Percentiles rank a stretch among this genome's conserved stretches.
These are phyloP conservation scores for Sarotherodon lohbergeri DNA, from an alignment of 2,113 vertebrate genomes.

Conservation along the genomic window DNA sequence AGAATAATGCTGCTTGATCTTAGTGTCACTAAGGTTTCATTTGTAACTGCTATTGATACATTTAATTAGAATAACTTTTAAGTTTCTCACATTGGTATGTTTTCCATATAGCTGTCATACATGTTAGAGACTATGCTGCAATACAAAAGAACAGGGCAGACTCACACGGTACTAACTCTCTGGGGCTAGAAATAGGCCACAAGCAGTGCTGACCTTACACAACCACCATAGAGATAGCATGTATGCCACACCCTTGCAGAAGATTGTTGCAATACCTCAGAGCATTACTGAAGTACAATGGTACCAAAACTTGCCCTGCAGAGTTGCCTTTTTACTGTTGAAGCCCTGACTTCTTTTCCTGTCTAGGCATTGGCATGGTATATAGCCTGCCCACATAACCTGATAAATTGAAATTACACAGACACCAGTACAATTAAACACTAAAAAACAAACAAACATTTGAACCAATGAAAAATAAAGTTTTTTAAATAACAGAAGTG, in stretches of 20 bases:
- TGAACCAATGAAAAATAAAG: background rate
- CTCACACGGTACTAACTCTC: background rate
- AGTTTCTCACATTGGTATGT: background rate
- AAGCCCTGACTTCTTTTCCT: background rate
- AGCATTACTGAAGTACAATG: background rate
- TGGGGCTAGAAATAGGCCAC: background rate
- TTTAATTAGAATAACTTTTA: background rate
- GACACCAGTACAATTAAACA: background rate
- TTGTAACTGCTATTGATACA: background rate
- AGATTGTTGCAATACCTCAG: background rate
- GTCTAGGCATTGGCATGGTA: background rate
- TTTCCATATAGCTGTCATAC: background rate
- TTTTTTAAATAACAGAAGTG: fast-evolving
- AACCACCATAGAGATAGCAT: background rate
- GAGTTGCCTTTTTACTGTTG: background rate
- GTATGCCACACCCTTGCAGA: background rate
- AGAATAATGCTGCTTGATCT: background rate
- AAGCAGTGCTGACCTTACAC: background rate
- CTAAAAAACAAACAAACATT: background rate
- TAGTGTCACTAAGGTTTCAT: background rate
- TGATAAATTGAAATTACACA: background rate
- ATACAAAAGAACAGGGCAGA: background rate
- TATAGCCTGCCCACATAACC: background rate
- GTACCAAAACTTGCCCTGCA: background rate
- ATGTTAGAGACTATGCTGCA: background rate